A percentile compares a stretch with the other conserved stretches of the same genome.
phyloP scores from a whole-genome alignment of 2,113 vertebrate species.

The Cynopterus brachyotis region DNA sequence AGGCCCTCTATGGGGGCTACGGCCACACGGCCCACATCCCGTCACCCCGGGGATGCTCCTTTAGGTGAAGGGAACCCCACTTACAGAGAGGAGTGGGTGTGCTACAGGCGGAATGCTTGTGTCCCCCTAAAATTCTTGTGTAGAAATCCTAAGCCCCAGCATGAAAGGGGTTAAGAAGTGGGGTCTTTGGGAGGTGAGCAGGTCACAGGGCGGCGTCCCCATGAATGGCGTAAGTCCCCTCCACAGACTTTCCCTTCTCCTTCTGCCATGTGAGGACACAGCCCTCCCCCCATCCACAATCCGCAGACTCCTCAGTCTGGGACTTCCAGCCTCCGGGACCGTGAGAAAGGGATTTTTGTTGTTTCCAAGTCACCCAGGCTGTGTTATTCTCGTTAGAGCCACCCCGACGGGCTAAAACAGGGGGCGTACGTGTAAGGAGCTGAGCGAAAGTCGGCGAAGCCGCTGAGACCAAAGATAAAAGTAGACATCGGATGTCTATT shows the following conservation, averaged over 20 bases:
- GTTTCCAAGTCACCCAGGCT: neutral
- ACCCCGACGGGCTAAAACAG: neutral
- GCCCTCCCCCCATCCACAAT: neutral
- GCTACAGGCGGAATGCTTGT: neutral
- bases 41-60: rapidly evolving
- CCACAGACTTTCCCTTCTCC: neutral
- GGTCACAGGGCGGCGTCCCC: neutral
- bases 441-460: neutral
- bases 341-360: too few species aligned
- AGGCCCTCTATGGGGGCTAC: rapidly evolving
- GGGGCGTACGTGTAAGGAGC: rapidly evolving
- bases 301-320: rapidly evolving
- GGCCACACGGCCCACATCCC: rapidly evolving
- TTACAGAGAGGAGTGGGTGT: neutral
- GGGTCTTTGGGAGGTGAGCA: neutral
- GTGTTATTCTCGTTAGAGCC: neutral
- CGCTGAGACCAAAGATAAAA: neutral
- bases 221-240: neutral
- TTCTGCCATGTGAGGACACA: neutral
- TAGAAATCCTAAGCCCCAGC: neutral
- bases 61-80: neutral
- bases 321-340: neutral
- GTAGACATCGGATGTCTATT: neutral
- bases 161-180: too few species aligned
- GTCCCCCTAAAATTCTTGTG: neutral